Evolutionary conservation across 2,113 vertebrate genomes (phyloP).

Genomic region (Corvus cornix): DNA sequence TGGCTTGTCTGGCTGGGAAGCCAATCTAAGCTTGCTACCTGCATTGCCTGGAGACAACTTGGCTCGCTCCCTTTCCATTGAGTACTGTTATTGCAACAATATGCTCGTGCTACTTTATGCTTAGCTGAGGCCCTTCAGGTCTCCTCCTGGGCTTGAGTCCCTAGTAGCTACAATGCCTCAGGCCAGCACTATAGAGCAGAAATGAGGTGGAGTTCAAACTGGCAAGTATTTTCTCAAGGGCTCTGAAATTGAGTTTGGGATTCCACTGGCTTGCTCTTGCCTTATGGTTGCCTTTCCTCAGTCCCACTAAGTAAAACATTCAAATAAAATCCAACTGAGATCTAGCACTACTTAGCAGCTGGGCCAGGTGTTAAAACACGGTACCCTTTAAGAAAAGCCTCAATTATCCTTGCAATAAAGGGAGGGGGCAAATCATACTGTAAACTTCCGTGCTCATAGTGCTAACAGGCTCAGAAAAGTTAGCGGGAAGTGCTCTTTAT

Average conservation of each 20-base stretch:
- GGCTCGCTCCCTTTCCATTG: constrained; percentile 6
- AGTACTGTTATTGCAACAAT: constrained; percentile 29
- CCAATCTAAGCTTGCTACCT: constrained; percentile 15
- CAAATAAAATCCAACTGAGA: constrained; percentile 26
- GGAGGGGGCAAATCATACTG: background rate
- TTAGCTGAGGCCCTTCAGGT: constrained; percentile 66
- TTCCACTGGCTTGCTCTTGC: constrained; percentile 17
- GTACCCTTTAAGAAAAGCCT: background rate
- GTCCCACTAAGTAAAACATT: constrained; percentile 9
- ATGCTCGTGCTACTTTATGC: constrained; percentile 36
- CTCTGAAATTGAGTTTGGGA: constrained; percentile 53
- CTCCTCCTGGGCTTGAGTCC: constrained; percentile 65
- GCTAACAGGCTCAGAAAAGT: background rate
- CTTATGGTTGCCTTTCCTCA: constrained; percentile 13
- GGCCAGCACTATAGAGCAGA: constrained; percentile 61
- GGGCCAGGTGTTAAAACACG: constrained; percentile 1
- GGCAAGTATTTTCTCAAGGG: constrained; percentile 68
- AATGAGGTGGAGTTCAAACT: constrained; percentile 49
- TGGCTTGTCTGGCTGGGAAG: constrained; percentile 47
- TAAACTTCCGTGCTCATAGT: background rate
- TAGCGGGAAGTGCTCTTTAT: background rate
- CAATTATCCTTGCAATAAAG: background rate
- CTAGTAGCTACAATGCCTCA: constrained; percentile 62
- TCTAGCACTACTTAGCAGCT: background rate
- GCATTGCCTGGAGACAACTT: constrained; percentile 49